These are phyloP conservation scores for Hedya salicella DNA, from an alignment of 2,888 invertebrate species.

Conservation along the genomic window DNA sequence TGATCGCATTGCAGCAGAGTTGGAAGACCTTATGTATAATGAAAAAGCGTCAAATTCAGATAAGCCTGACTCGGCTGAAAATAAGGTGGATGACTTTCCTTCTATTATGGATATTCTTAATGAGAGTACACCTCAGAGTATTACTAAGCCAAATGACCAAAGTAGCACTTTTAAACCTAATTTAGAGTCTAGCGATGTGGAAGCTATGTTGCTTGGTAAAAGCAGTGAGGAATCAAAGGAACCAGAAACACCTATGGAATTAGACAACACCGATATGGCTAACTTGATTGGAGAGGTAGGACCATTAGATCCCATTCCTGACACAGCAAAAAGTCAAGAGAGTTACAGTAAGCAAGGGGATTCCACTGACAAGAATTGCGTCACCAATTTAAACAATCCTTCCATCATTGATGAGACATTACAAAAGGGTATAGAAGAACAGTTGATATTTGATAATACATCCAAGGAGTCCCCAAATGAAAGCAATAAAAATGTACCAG, in stretches of 20 bases:
- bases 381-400: constrained; percentile 71
- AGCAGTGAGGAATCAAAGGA: constrained; percentile 53
- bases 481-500: neutral
- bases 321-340: constrained; percentile 46
- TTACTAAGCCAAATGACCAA: constrained; percentile 57
- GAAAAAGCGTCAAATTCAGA: constrained; percentile 59
- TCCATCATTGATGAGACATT: constrained; percentile 75
- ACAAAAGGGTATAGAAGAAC: constrained; percentile 71
- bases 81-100: constrained; percentile 71
- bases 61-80: constrained; percentile 53
- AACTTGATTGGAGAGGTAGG: constrained; percentile 63
- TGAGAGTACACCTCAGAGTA: constrained; percentile 54
- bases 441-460: constrained; percentile 56
- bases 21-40: constrained; percentile 80
- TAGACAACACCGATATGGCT: constrained; percentile 62
- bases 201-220: constrained; percentile 78
- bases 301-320: constrained; percentile 55
- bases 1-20: constrained; percentile 80
- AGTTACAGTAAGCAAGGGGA: constrained; percentile 48
- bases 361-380: constrained; percentile 51
- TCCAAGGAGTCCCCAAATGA: constrained; percentile 12
- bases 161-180: constrained; percentile 62
- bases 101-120: constrained; percentile 82
- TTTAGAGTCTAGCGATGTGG: constrained; percentile 77
- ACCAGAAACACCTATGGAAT: constrained; percentile 62